A percentile compares a stretch with the other conserved stretches of the same genome.
phyloP scores from a whole-genome alignment of 2,797 vertebrate genomes.

The Xyrichtys novacula region DNA sequence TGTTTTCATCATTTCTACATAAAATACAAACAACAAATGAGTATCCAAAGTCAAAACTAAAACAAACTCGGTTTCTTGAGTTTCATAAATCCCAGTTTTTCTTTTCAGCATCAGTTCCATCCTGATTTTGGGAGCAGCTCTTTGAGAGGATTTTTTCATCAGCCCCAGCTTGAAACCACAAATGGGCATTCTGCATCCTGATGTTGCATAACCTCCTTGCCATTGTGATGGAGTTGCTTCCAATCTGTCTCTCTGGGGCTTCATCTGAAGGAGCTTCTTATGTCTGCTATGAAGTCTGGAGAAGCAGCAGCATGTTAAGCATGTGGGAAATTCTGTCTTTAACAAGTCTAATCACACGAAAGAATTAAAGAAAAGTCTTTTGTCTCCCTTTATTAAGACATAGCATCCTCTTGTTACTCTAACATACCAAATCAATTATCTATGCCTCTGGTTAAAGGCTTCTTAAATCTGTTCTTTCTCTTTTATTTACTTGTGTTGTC shows the following conservation, averaged over 20 bases:
- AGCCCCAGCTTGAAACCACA: constrained; percentile 59
- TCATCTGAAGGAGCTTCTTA: constrained; percentile 69
- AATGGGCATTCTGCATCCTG: constrained; percentile 65
- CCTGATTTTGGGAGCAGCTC: constrained; percentile 13
- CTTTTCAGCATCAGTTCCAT: background rate
- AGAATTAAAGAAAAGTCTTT: constrained; percentile 51
- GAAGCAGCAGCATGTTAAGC: constrained; percentile 58
- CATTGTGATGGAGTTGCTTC: constrained; percentile 72
- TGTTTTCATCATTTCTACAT: no score
- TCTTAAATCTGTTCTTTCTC: constrained; percentile 73
- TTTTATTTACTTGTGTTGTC: constrained; percentile 70
- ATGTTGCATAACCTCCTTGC: constrained; percentile 76
- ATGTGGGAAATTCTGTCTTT: constrained; percentile 67
- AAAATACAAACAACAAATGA: no score
- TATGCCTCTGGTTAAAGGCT: constrained; percentile 72
- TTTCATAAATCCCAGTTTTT: constrained; percentile 14
- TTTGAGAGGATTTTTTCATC: constrained; percentile 63
- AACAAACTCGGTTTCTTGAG: no score
- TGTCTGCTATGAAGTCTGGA: constrained; percentile 60
- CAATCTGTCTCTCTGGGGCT: constrained; percentile 63
- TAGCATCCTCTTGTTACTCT: constrained; percentile 67
- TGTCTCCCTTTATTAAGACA: constrained; percentile 59
- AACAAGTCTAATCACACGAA: constrained; percentile 53
- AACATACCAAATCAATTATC: constrained; percentile 84
- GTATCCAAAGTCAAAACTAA: no score